phyloP scores from a whole-genome alignment of 2,113 vertebrate species.

The Pelodiscus sinensis region DNA sequence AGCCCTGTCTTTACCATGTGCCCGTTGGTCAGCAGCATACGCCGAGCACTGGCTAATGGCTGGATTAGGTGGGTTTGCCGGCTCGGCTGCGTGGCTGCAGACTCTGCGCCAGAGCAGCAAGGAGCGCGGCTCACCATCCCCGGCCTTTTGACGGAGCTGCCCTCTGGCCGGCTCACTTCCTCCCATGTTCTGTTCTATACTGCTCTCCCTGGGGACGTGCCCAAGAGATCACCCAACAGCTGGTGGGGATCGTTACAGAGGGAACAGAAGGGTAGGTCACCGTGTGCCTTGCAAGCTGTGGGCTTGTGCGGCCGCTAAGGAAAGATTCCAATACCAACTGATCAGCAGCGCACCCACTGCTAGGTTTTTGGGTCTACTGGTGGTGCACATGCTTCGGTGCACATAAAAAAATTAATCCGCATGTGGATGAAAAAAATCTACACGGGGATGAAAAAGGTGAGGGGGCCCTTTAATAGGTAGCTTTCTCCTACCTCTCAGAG shows the following conservation, averaged over 20 bases:
- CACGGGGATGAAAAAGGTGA: too few relatives aligned
- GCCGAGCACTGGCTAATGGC: accelerated
- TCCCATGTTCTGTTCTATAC: not conserved
- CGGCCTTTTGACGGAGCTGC: not conserved
- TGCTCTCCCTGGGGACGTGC: not conserved
- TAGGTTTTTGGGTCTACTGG: too few relatives aligned
- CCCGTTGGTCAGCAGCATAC: not conserved
- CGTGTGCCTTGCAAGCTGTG: not conserved
- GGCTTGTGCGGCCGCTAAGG: too few relatives aligned
- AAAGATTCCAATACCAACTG: too few relatives aligned
- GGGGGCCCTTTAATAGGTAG: too few relatives aligned
- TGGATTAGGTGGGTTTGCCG: not conserved
- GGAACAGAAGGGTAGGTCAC: not conserved
- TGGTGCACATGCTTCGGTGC: too few relatives aligned
- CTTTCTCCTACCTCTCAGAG: not conserved
- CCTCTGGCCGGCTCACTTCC: not conserved
- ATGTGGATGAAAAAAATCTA: too few relatives aligned
- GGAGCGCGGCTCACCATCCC: not conserved
- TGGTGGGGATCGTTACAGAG: not conserved
- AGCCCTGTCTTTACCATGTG: not conserved
- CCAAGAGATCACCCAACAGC: not conserved
- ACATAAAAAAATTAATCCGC: too few relatives aligned
- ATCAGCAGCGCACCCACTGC: too few relatives aligned
- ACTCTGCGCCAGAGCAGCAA: not conserved
- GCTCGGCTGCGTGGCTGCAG: not conserved